Base-by-base conservation (phyloP, 2,797 vertebrate species). In the Nannoperca australis region DNA sequence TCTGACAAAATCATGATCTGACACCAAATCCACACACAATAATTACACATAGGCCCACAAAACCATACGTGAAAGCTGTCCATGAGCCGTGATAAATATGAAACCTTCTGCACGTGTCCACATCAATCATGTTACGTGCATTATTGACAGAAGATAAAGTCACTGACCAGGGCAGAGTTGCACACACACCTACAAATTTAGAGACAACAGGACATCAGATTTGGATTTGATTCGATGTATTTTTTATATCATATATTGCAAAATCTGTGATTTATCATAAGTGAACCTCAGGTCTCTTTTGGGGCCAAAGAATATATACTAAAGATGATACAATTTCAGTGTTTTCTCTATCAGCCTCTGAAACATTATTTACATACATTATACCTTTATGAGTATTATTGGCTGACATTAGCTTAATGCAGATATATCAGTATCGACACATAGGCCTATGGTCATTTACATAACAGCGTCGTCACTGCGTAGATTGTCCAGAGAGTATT, bases 101-200 rank as follows among this genome's bases (percentile, higher is more conserved):
- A 1, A 45, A 1, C 70, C 17, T 24, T 38, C 50, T 24, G 14
- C 50, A 55, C 9, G 14, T 34, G 38, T 63, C 50, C 27, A 18
- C 22, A 73, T 64, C 40, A 36, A 18, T 55, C 40, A 45, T 47
- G 40, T 55, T 47, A 17, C 50, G 64, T 14, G 17, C 22, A 64
- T 55, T 56, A 55, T 34, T 63, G 53, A 58, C 32, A 58, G 42
- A 49, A 18, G 13, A 54, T 2, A 9, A n/a, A 24, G 1, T 24
- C 6, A 27, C 30, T 27, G n/a, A 11, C 27, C 55, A 24, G 14
- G 7, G 54, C 40, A 30, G 9, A 34, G 30, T 2, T 22, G 18
- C 7, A n/a, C 27, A 22, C 7, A 70, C 36, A 38, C 34, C 1
- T 32, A 3, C 5, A 44, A 44, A 42, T 15, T 17, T 6, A 44